These are phyloP conservation scores for Agrilus mali DNA, from an alignment of 2,888 invertebrate genomes.

Conservation along the genomic window DNA sequence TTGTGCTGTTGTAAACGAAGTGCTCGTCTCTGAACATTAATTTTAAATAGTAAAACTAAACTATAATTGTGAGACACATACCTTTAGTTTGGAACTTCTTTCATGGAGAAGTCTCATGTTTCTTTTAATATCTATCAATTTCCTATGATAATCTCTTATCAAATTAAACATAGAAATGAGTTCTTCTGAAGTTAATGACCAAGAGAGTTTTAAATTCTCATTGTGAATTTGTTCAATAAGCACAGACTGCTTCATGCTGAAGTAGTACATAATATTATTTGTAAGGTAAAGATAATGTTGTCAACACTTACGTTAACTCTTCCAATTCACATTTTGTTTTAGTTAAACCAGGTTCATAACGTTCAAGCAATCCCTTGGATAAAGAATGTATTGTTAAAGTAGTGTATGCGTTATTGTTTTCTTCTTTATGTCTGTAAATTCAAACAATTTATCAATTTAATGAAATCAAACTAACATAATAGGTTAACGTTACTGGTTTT, in stretches of 20 bases:
- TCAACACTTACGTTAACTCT: conserved; percentile 31
- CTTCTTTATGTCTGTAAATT: too few relatives aligned
- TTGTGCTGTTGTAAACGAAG: conserved; percentile 31
- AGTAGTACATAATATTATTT: conserved; percentile 3
- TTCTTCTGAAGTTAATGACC: conserved; percentile 19
- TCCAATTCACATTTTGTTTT: conserved; percentile 29
- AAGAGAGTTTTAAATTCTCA: conserved; percentile 19
- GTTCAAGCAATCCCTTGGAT: conserved; percentile 25
- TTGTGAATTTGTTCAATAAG: conserved; percentile 32
- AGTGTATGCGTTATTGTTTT: too few relatives aligned
- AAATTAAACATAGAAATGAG: conserved; percentile 27
- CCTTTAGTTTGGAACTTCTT: conserved; percentile 32
- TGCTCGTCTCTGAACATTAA: conserved; percentile 30
- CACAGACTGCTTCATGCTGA: conserved; percentile 18
- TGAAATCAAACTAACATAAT: too few relatives aligned
- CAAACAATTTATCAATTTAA: too few relatives aligned
- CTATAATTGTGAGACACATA: conserved; percentile 11
- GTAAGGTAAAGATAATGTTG: not conserved
- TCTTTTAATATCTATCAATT: conserved; percentile 31
- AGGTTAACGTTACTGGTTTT: too few relatives aligned
- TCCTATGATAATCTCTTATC: conserved; percentile 32
- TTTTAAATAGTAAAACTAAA: not conserved
- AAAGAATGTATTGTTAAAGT: conserved; percentile 13
- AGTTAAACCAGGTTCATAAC: conserved; percentile 28
- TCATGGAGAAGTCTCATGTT: conserved; percentile 35